phyloP scores from a whole-genome alignment of 1,140 invertebrate genomes.

The Leptopilina boulardi region DNA sequence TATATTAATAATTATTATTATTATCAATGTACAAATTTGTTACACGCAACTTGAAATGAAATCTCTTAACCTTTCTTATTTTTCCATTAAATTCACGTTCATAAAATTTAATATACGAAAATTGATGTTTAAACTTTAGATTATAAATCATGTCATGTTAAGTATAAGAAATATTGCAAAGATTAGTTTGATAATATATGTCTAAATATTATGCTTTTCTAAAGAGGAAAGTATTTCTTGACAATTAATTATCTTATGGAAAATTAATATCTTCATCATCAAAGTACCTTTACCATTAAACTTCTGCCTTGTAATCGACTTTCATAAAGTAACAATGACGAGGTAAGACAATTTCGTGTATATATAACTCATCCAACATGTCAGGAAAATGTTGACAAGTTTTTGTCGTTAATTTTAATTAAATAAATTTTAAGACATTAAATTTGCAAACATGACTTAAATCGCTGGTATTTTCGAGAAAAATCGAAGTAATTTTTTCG shows the following conservation, averaged over 20 bases:
- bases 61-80: no score
- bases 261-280: slow-evolving; percentile 29
- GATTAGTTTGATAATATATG: neutral
- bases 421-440: neutral
- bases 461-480: no score
- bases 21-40: no score
- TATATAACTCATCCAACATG: slow-evolving; percentile 6
- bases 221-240: neutral
- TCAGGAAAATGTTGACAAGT: neutral
- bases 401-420: neutral
- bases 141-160: slow-evolving; percentile 12
- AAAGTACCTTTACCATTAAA: slow-evolving; percentile 8
- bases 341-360: neutral
- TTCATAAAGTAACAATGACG: slow-evolving; percentile 1
- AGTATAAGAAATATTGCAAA: neutral
- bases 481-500: no score
- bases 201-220: neutral
- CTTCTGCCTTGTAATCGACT: neutral
- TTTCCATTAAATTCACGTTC: neutral
- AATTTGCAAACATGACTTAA: no score
- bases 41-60: no score
- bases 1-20: no score
- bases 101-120: neutral
- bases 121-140: slow-evolving; percentile 7
- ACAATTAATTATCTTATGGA: slow-evolving; percentile 15